Percentiles rank a stretch among this genome's conserved stretches.
Evolutionary conservation across 2,797 vertebrate genomes (phyloP).

Genomic region (Otus scops): DNA sequence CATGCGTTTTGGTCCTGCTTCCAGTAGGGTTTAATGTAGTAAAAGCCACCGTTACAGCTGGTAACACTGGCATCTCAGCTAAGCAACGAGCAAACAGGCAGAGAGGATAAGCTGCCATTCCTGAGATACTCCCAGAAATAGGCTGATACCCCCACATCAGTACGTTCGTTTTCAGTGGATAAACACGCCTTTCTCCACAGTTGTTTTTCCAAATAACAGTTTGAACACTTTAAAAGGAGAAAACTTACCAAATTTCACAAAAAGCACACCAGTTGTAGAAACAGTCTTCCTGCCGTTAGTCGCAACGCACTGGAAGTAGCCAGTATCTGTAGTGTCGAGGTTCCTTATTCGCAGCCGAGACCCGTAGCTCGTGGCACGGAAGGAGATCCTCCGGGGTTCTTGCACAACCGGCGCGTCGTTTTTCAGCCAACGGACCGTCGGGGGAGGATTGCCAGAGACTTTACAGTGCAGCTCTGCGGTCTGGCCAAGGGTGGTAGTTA

Average conservation of each 20-base stretch:
- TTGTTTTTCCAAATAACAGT: not conserved
- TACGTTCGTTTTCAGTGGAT: accelerated
- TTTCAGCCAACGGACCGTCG: slow-evolving; percentile 92
- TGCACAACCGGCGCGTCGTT: slow-evolving; percentile 96
- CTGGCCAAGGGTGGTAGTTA: slow-evolving; percentile 93
- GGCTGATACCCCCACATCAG: too few species aligned
- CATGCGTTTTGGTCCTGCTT: not conserved
- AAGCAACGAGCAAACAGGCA: not conserved
- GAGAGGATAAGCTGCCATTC: not conserved
- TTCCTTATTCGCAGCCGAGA: slow-evolving; percentile 94
- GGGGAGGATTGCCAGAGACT: slow-evolving; percentile 88
- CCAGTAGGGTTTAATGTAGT: not conserved
- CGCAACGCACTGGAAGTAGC: slow-evolving; percentile 97
- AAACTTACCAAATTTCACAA: slow-evolving; percentile 93
- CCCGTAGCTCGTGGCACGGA: slow-evolving; percentile 84
- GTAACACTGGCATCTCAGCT: not conserved
- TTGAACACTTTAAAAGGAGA: accelerated
- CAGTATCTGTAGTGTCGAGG: slow-evolving; percentile 96
- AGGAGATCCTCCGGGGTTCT: slow-evolving; percentile 91
- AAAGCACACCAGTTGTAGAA: slow-evolving; percentile 93
- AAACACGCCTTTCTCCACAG: not conserved
- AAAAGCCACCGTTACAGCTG: not conserved
- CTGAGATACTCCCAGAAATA: not conserved
- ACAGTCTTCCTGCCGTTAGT: slow-evolving; percentile 87
- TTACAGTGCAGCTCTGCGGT: slow-evolving; percentile 91